Base-by-base conservation (phyloP, 2,113 vertebrate genomes). In the Lagopus leucura region DNA sequence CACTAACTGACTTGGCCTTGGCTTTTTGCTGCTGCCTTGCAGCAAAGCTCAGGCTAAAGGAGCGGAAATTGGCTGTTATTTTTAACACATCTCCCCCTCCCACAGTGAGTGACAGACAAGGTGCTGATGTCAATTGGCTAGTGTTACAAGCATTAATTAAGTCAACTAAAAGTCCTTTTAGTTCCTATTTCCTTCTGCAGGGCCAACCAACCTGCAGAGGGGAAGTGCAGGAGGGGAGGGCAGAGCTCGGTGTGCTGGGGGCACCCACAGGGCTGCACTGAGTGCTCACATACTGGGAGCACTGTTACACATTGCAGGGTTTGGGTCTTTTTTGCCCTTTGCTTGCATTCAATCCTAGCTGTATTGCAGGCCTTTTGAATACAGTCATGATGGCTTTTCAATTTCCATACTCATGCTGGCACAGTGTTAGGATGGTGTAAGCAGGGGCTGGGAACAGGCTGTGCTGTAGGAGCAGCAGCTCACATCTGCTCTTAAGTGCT, bases 21-120 rank as follows among this genome's bases (percentile, higher is more conserved):
- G 88, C 86, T 57, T 83, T 81, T 30, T 34, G 6, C 71, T 30
- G 40, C 63, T 18, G 74, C 5, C 42, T 16, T 25, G 77, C 25
- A 1, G 83, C 17, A n/a, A 70, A 80, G 57, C 84, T 40, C 65
- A 25, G 36, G 30, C 43, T 22, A 84, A 30, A 82, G 82, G 60
- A 81, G 88, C 94, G 96, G 95, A 97, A 97, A 91, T 36, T 34
- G 79, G 54, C 83, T 64, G 75, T 92, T 94, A 74, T 92, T 94
- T 82, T 24, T 91, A 90, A 96, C 96, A 97, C 91, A 89, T 93
- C 96, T 96, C 92, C 91, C 85, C 89, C 96, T 97, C 95, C 96
- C 78, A 77, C 75, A 25, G 86, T 13, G 74, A 90, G 81, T 48
- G 94, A 95, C 96, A 89, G 95, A 95, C 95, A 84, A 89, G 92